Percentiles rank a stretch among this genome's conserved stretches.
phyloP scores from a whole-genome alignment of 2,797 vertebrate species.

The Sebastes cheni region DNA sequence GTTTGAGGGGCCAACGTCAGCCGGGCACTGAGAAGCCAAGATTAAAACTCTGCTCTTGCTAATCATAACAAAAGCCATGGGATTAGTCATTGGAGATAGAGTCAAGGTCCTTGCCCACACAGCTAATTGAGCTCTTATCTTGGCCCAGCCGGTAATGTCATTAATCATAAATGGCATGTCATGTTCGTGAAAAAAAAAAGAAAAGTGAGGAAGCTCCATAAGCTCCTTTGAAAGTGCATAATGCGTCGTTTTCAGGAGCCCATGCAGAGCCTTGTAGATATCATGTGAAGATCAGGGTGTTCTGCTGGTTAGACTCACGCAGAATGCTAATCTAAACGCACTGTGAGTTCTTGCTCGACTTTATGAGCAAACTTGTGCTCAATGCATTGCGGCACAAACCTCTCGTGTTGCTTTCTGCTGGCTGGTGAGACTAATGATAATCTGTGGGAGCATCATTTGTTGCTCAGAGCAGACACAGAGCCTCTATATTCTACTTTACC shows the following conservation, averaged over 20 bases:
- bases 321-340: neutral
- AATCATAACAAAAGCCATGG: slow-evolving; percentile 73
- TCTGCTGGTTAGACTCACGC: neutral
- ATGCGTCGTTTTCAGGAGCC: slow-evolving; percentile 35
- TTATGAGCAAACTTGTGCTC: slow-evolving; percentile 17
- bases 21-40: slow-evolving; percentile 50
- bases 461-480: slow-evolving; percentile 38
- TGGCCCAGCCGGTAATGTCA: slow-evolving; percentile 52
- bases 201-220: slow-evolving; percentile 16
- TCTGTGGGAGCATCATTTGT: slow-evolving; percentile 49
- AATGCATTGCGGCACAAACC: slow-evolving; percentile 22
- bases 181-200: slow-evolving; percentile 42
- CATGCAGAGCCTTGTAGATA: neutral
- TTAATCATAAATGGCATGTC: slow-evolving; percentile 69
- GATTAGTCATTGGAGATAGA: slow-evolving; percentile 73
- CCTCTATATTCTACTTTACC: slow-evolving; percentile 37
- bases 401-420: slow-evolving; percentile 21
- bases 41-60: slow-evolving; percentile 69
- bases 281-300: neutral
- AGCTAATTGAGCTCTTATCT: slow-evolving; percentile 79
- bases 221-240: slow-evolving; percentile 29
- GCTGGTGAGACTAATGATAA: slow-evolving; percentile 51
- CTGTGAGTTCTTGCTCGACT: slow-evolving; percentile 25
- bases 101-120: slow-evolving; percentile 75
- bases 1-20: slow-evolving; percentile 40